Base-by-base conservation (phyloP, 35 echinoderm and acorn worm genomes). In the Heliocidaris erythrogramma region DNA sequence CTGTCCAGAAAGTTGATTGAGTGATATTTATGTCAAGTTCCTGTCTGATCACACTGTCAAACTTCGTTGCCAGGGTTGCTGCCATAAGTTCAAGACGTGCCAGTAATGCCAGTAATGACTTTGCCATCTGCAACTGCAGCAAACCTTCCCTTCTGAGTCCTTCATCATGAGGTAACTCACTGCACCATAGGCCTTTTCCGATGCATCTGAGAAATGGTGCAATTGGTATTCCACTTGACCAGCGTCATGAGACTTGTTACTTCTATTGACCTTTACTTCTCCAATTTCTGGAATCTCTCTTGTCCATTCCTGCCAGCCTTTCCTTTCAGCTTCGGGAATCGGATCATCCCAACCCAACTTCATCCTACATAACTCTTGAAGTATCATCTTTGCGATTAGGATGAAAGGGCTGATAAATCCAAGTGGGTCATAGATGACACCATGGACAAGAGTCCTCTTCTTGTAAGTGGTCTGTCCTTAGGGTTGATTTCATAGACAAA, bases 131-230 rank as follows among this genome's bases (percentile, higher is more conserved):
- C 96, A 89, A 12, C 90, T 85, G 90, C 92, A 95, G 30, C 94
- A 0, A 27, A 93, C 85, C 17, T 85, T 47, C 24, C 92, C 93
- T 14, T 91, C 85, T 13, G 27, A 11, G n/a, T 93, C 21, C 16
- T 27, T 30, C 2, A 91, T 56, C 48, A 92, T 87, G 24, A 96
- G 13, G 71, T 96, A 98, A 5, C 50, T 49, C 9, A 71, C 90
- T 3, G 95, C 89, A 14, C 95, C 95, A 88, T 97, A 97, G 18
- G 86, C 97, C 48, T 49, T 94, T 47, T 95, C 94, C 0, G 90
- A 96, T 13, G 95, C 92, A 90, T 97, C 95, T 9, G 56, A 95
- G 32, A 97, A 97, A 32, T 94, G 78, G 30, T 95, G 94, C 30
- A 95, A 56, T 49, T 95, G 47, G 24, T 21, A 47, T 18, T 32